Base-by-base conservation (phyloP, 2,888 invertebrate genomes). In the Ophion costatus region DNA sequence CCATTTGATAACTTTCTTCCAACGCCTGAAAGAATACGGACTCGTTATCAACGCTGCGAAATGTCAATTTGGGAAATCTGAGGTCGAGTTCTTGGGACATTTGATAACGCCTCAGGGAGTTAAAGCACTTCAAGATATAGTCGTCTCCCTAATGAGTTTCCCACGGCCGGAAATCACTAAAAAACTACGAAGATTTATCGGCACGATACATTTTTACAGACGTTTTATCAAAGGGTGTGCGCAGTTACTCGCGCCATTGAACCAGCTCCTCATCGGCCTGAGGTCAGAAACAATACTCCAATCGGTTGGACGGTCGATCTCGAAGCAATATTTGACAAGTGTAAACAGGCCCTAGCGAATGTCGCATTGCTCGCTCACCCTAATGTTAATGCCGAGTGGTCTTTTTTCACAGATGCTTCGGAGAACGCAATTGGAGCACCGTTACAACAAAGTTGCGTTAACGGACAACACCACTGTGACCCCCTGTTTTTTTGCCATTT, bases 361-460 rank as follows among this genome's bases (percentile, higher is more conserved):
- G 59, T 22, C 1, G 22, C 74, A 22, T 42, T 74, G 2, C 63
- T 74, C 3, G 63, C 20, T 10, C 63, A 74, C 33, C 76, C 76
- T 0, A 38, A 66, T 22, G 17, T 33, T 2, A 57, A 76, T 20
- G 38, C 57, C 20, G 56, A 67, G 22, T 74, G 79, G 69, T 38
- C 80, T 7, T 73, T 86, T 7, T 80, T 80, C 24, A 67, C 80
- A 5, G 82, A 84, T 14, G 85, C 82, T 0, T 85, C 82, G n/a
- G 76, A 82, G 9, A 11, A 17, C 17, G 79, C 76, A 2, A 82
- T 85, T 38, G 83, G 79, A 10, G 71, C 69, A 2, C 63, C 24
- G 0, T 38, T 83, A 6, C 74, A 87, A 45, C 77, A 87, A 33
- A 51, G 7, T 10, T 7, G 33, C 5, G n/a, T 14, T 14, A n/a